Evolutionary conservation across 2,888 invertebrate genomes (phyloP).

Genomic region (Scaptomyza parva): DNA sequence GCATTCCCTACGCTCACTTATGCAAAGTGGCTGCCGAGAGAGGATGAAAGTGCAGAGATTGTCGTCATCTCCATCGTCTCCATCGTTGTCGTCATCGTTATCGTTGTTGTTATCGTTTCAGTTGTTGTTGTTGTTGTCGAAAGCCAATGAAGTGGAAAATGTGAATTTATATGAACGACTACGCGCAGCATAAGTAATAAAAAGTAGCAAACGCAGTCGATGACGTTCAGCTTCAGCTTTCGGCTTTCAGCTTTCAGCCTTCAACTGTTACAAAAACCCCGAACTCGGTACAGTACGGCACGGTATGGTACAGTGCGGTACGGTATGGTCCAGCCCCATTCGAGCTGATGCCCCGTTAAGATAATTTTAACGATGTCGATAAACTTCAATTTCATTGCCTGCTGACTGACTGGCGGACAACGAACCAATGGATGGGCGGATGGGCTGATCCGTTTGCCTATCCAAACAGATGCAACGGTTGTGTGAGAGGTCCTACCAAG

Average conservation of each 20-base stretch:
- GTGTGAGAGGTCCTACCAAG: neutral
- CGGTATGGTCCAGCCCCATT: constrained; percentile 8
- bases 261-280: neutral
- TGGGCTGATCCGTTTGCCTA: constrained; percentile 17
- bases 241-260: constrained; percentile 1
- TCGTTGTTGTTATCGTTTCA: constrained; percentile 24
- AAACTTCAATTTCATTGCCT: constrained; percentile 79
- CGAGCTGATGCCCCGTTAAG: constrained; percentile 74
- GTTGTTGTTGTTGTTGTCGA: constrained; percentile 12
- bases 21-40: constrained; percentile 67
- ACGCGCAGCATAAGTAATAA: constrained; percentile 77
- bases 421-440: neutral
- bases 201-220: constrained; percentile 42
- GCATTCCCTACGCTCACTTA: constrained; percentile 49
- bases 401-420: constrained; percentile 41
- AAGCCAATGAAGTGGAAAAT: constrained; percentile 79
- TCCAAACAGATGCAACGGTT: constrained; percentile 4
- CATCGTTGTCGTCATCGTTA: constrained; percentile 25
- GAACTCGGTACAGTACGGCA: neutral
- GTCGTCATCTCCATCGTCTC: constrained; percentile 41
- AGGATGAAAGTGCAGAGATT: constrained; percentile 55
- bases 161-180: constrained; percentile 75
- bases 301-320: neutral
- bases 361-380: constrained; percentile 80
- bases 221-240: constrained; percentile 9